A percentile compares a stretch with the other conserved stretches of the same genome.
Conservation (phyloP, 2,113 vertebrate genomes). For the Okapia johnstoni region DNA sequence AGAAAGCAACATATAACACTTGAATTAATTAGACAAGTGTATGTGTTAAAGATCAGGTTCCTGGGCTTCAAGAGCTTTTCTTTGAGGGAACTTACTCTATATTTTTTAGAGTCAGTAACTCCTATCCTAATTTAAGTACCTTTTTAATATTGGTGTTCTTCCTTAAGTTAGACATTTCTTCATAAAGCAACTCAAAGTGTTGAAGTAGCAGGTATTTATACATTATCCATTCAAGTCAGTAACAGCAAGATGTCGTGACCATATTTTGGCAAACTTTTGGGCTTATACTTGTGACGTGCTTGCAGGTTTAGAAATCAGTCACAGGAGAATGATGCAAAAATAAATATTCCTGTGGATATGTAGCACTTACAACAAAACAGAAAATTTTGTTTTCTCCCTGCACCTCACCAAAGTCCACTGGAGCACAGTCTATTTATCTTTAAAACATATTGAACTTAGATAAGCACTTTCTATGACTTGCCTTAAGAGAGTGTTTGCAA, state of each 20-base stretch:
- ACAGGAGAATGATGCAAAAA: background rate
- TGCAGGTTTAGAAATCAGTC: background rate
- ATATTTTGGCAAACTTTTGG: background rate
- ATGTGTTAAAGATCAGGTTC: background rate
- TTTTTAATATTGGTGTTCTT: background rate
- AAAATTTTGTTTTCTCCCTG: background rate
- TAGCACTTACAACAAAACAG: background rate
- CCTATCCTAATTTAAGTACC: background rate
- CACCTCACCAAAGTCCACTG: background rate
- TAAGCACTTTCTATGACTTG: background rate
- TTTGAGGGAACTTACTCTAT: background rate
- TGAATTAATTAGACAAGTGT: background rate
- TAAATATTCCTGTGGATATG: background rate
- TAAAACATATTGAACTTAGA: background rate
- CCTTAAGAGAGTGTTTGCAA: background rate
- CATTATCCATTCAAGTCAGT: background rate
- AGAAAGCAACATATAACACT: background rate
- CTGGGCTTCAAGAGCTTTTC: background rate
- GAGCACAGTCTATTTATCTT: background rate
- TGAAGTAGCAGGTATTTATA: background rate
- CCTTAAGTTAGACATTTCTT: background rate
- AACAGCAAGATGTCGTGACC: background rate
- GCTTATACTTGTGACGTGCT: background rate
- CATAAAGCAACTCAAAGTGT: background rate
- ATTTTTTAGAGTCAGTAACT: background rate